Percentiles rank a stretch among this genome's conserved stretches.
Evolutionary conservation across 2,888 invertebrate genomes (phyloP).

Genomic region (Opisthograptis luteolata): DNA sequence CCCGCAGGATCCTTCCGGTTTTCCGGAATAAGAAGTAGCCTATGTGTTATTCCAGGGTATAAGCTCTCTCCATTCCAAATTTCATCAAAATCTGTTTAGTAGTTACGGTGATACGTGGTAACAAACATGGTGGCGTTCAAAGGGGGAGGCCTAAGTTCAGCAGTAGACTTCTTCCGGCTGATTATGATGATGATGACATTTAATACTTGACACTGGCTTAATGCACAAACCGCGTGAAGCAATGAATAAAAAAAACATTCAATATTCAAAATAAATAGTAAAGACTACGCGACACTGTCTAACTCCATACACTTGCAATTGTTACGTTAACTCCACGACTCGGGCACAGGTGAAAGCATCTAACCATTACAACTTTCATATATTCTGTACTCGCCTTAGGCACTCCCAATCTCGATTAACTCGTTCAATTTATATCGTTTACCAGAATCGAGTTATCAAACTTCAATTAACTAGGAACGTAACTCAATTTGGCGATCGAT

Average conservation of each 20-base stretch:
- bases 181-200: too few species aligned
- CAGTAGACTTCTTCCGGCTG: too few species aligned
- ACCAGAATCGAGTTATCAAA: conserved; percentile 26
- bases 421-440: conserved; percentile 22
- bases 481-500: conserved; percentile 7
- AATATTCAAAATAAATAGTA: neutral
- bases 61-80: too few species aligned
- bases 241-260: neutral
- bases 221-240: too few species aligned
- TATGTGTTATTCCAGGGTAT: too few species aligned
- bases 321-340: conserved; percentile 32
- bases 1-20: too few species aligned
- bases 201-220: too few species aligned
- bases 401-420: conserved; percentile 23
- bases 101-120: too few species aligned
- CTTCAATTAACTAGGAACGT: conserved; percentile 15
- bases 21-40: too few species aligned
- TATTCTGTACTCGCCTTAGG: conserved; percentile 30
- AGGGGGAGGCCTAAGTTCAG: too few species aligned
- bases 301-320: conserved; percentile 27
- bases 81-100: too few species aligned
- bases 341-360: conserved; percentile 45
- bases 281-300: conserved; percentile 3
- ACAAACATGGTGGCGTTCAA: too few species aligned
- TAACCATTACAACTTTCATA: conserved; percentile 41